Base-by-base conservation (phyloP, 2,797 vertebrate genomes). In the Rhinatrema bivittatum region DNA sequence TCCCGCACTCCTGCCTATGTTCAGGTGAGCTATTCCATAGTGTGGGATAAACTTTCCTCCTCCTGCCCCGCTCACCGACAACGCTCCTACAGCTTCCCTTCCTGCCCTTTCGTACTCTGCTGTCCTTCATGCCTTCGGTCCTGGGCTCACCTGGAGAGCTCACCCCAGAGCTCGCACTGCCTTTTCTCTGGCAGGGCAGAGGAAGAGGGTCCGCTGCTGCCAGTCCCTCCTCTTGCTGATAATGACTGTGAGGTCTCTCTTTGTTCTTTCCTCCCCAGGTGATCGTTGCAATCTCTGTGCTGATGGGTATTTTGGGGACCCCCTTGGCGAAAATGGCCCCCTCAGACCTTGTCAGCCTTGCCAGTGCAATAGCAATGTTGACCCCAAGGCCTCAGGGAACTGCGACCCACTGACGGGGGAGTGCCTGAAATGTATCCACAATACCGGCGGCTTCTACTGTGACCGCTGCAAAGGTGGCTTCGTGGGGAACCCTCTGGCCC, bases 251-350 rank as follows among this genome's bases (percentile, higher is more conserved):
- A 15, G 42, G 11, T 20, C 4, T 18, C 21, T 13, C 20, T 5
- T 12, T 5, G 13, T 6, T 20, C 5, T 6, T 0, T 20, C 10
- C 25, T 5, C 21, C 48, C 25, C 56, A 98, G 95, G 95, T 10
- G 29, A 59, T 49, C 73, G 19, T 41, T 99, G 94, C 4, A 79
- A 92, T 20, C 55, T 76, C 40, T 99, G 95, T 61, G 76, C 69
- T 0, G 85, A 93, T 0, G 94, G 95, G 12, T 95, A 90, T 29
- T 83, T 88, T 13, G 90, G 92, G 7, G 81, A 88, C 27, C 89
- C 91, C 1, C 44, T 29, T 0, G 85, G 87, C 6, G 51, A 64
- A 3, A 39, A 5, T 2, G 79, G 82, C 1, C 42, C 60, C 4
- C 56, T 14, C 22, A 57, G 20, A 16, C 70, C 81, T 6, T 98